Evolutionary conservation across 2,113 vertebrate genomes (phyloP).

Genomic region (Dolichotis patagonum): DNA sequence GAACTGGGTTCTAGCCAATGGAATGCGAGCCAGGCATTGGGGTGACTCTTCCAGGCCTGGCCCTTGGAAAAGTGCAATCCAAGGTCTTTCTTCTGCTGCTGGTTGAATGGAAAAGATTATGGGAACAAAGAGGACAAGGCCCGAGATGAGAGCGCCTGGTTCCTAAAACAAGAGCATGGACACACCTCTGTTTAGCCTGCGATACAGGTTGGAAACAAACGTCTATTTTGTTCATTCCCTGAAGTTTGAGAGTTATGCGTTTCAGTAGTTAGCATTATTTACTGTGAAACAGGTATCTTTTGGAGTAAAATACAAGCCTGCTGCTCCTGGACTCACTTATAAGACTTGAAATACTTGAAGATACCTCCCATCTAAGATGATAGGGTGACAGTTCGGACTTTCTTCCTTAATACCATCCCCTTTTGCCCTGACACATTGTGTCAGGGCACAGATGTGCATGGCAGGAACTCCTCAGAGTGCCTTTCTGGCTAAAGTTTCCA

Average conservation of each 20-base stretch:
- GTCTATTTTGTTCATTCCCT: background rate
- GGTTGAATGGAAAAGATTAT: background rate
- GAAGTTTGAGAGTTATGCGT: background rate
- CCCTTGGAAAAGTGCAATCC: background rate
- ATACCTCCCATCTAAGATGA: background rate
- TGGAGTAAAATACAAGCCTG: background rate
- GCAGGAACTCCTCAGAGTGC: background rate
- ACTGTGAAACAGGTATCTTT: background rate
- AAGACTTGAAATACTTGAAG: slow-evolving; percentile 13
- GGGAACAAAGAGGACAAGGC: background rate
- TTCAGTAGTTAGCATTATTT: background rate
- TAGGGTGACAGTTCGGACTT: background rate
- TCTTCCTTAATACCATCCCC: background rate
- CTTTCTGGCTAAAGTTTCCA: background rate
- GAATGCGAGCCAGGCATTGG: background rate
- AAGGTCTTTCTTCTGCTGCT: background rate
- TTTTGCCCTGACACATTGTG: background rate
- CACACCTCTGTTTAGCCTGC: background rate
- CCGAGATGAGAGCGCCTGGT: background rate
- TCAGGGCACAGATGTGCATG: background rate
- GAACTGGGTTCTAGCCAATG: background rate
- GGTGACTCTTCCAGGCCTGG: background rate
- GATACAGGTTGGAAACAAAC: background rate
- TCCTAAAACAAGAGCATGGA: background rate
- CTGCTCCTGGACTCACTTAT: background rate